Evolutionary conservation across 2,888 invertebrate genomes (phyloP).

Genomic region (Stegophylla sp.): DNA sequence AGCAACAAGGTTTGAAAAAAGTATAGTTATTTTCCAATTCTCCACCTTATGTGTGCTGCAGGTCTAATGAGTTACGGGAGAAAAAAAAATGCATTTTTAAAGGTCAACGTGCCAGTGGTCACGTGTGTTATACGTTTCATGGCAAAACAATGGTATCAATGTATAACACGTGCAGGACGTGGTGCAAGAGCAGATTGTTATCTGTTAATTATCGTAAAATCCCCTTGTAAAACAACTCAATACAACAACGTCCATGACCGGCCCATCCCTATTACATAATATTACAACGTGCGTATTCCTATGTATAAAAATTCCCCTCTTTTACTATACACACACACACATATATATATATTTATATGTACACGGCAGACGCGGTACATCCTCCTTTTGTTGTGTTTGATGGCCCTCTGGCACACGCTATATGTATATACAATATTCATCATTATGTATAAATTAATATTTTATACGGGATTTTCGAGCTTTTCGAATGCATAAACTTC

Average conservation of each 20-base stretch:
- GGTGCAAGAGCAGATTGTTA: slow-evolving; percentile 33
- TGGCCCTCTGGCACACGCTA: neutral
- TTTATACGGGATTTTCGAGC: neutral
- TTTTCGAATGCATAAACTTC: neutral
- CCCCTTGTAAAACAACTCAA: slow-evolving; percentile 47
- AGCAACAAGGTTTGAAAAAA: neutral
- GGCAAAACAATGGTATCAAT: slow-evolving; percentile 37
- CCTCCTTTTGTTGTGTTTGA: neutral
- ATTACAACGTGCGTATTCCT: neutral
- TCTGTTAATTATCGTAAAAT: slow-evolving; percentile 53
- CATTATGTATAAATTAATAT: no score
- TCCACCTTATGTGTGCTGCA: no score
- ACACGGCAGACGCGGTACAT: neutral
- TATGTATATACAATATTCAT: neutral
- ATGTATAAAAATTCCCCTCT: neutral
- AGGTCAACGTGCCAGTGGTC: slow-evolving; percentile 35
- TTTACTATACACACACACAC: neutral
- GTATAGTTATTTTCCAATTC: slow-evolving; percentile 8
- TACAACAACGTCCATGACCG: slow-evolving; percentile 2
- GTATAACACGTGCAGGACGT: slow-evolving; percentile 42
- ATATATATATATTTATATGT: no score
- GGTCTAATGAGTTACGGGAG: neutral
- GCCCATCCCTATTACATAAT: neutral
- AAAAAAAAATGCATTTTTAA: slow-evolving; percentile 26
- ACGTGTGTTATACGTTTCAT: slow-evolving; percentile 24